A percentile compares a stretch with the other conserved stretches of the same genome.
Conservation (phyloP, 2,888 invertebrate species). For the Synanthedon tipuliformis region DNA sequence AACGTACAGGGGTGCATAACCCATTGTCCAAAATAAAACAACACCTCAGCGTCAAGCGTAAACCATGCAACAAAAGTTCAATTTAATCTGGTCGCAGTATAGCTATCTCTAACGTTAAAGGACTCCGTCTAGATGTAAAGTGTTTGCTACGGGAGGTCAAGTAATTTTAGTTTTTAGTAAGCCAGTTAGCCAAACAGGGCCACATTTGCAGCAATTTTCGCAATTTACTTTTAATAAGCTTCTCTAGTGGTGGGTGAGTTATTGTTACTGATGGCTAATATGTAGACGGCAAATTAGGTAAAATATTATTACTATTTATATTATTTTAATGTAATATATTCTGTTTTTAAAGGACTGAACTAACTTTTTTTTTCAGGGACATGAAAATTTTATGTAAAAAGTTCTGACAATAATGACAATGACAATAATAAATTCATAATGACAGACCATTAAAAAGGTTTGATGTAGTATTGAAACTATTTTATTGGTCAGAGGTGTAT, state of each 20-base stretch:
- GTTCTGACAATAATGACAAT: too few relatives aligned
- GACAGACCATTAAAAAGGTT: too few relatives aligned
- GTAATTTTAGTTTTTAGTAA: slow-evolving; percentile 26
- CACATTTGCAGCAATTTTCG: slow-evolving; percentile 68
- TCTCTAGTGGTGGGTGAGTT: slow-evolving; percentile 44
- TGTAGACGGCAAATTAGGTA: slow-evolving; percentile 17
- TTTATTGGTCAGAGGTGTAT: too few relatives aligned
- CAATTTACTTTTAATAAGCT: slow-evolving; percentile 68
- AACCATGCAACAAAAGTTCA: slow-evolving; percentile 18
- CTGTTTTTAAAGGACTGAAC: too few relatives aligned
- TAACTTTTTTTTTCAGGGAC: too few relatives aligned
- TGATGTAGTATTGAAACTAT: too few relatives aligned
- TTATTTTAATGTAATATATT: too few relatives aligned
- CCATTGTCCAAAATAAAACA: not conserved
- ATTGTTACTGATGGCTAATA: slow-evolving; percentile 29
- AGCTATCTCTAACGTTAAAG: slow-evolving; percentile 16
- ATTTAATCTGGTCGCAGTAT: slow-evolving; percentile 15
- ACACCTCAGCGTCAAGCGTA: not conserved
- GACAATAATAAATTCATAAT: too few relatives aligned
- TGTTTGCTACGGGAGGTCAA: slow-evolving; percentile 17
- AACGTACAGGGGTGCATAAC: slow-evolving; percentile 28
- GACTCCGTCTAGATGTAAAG: slow-evolving; percentile 11
- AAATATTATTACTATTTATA: not conserved
- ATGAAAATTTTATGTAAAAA: too few relatives aligned
- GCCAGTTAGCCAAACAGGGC: slow-evolving; percentile 51